phyloP scores from a whole-genome alignment of 2,797 vertebrate genomes.

The Okamejei kenojei region DNA sequence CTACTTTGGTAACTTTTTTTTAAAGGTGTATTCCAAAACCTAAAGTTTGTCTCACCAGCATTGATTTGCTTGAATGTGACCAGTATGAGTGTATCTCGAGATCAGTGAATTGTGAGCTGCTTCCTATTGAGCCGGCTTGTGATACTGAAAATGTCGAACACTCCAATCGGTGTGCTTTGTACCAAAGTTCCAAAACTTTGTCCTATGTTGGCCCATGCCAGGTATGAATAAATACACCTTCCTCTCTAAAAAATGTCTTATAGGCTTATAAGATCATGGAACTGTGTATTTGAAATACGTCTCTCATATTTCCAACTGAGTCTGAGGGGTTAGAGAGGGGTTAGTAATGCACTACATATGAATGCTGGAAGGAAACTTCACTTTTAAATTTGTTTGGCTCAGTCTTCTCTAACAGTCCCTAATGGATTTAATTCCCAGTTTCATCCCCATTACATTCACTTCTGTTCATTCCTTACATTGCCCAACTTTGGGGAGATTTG shows the following conservation, averaged over 20 bases:
- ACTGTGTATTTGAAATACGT: background rate
- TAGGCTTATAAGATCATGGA: background rate
- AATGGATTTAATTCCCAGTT: background rate
- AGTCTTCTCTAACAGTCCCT: background rate
- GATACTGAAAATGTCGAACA: conserved; percentile 81
- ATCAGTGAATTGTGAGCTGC: conserved; percentile 70
- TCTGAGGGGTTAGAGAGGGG: background rate
- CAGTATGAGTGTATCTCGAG: conserved; percentile 80
- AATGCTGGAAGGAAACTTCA: background rate
- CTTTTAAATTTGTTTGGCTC: background rate
- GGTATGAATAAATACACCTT: conserved; percentile 56
- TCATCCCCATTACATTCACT: background rate
- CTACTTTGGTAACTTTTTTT: conserved; percentile 39
- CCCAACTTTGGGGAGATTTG: too few species aligned
- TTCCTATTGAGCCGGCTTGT: conserved; percentile 73
- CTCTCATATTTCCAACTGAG: background rate
- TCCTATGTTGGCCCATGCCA: conserved; percentile 88
- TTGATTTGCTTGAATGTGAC: conserved; percentile 67
- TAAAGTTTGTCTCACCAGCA: conserved; percentile 81
- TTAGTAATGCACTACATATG: background rate
- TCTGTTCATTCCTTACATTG: background rate
- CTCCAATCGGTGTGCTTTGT: conserved; percentile 72
- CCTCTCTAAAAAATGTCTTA: background rate
- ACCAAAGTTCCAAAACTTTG: conserved; percentile 78
- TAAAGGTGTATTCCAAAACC: conserved; percentile 77